phyloP scores from a whole-genome alignment of 2,888 invertebrate species.

The Stegana nigrithorax region DNA sequence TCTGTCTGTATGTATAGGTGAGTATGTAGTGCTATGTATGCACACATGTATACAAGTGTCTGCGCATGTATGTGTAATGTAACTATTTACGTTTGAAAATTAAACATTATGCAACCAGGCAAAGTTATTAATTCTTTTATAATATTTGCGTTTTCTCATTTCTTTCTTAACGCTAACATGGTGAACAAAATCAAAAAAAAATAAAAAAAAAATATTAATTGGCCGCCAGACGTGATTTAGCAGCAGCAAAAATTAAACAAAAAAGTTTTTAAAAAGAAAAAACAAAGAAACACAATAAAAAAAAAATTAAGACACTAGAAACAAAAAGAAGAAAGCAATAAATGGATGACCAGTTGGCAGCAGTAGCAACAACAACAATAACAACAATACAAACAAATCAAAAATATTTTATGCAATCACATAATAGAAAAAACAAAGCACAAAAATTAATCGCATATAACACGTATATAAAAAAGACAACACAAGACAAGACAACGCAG shows the following conservation, averaged over 20 bases:
- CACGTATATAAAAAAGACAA: neutral
- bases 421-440: constrained; percentile 2
- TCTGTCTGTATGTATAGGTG: too few species aligned
- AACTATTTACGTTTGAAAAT: neutral
- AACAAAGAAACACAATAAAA: too few species aligned
- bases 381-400: constrained; percentile 14
- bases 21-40: too few species aligned
- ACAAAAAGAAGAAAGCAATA: constrained; percentile 15
- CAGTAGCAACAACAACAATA: neutral
- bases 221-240: constrained; percentile 44
- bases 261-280: too few species aligned
- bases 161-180: constrained; percentile 27
- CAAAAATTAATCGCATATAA: neutral
- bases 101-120: constrained; percentile 46
- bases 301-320: neutral
- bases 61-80: neutral
- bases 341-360: constrained; percentile 22
- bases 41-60: too few species aligned
- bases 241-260: constrained; percentile 20
- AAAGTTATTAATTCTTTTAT: constrained; percentile 44
- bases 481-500: neutral
- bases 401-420: constrained; percentile 36
- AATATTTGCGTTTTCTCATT: constrained; percentile 31
- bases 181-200: constrained; percentile 3
- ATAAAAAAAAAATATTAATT: constrained; percentile 48